These are phyloP conservation scores for Pristionchus japonicus DNA, from an alignment of 2,888 invertebrate species.

Conservation along the genomic window DNA sequence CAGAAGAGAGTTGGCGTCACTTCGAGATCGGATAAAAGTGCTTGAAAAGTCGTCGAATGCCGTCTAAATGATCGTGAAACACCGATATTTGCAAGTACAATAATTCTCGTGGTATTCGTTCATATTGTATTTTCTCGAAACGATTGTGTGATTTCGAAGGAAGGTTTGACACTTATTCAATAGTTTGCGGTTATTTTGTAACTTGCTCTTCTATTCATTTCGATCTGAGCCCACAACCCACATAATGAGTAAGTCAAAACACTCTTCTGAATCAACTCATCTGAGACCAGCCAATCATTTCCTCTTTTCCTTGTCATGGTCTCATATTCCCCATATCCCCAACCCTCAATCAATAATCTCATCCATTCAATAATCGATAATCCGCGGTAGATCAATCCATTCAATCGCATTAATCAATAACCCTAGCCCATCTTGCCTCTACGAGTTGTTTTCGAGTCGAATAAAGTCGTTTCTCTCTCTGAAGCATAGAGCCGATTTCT, in stretches of 20 bases:
- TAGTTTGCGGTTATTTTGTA: too few species aligned
- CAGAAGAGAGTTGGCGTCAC: background rate
- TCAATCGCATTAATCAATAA: slow-evolving; percentile 27
- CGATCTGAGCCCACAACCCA: background rate
- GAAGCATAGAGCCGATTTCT: too few species aligned
- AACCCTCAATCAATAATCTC: slow-evolving; percentile 7
- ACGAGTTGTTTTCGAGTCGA: background rate
- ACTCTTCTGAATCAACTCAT: background rate
- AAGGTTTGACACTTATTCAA: too few species aligned
- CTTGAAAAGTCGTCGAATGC: background rate
- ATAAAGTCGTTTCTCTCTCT: background rate
- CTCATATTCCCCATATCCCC: slow-evolving; percentile 30
- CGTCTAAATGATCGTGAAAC: background rate
- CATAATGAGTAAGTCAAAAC: background rate
- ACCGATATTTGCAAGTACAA: background rate
- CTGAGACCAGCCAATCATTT: background rate
- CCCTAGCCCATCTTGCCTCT: slow-evolving; percentile 25
- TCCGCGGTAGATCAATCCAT: slow-evolving; percentile 21
- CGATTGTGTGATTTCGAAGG: too few species aligned
- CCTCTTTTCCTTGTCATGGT: background rate
- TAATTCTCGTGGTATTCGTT: too few species aligned
- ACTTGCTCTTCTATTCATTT: too few species aligned
- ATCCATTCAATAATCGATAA: slow-evolving; percentile 25
- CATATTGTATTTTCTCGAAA: too few species aligned
- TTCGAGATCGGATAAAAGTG: background rate